phyloP scores from a whole-genome alignment of 2,888 invertebrate genomes.

The Chymomyza fuscimana region DNA sequence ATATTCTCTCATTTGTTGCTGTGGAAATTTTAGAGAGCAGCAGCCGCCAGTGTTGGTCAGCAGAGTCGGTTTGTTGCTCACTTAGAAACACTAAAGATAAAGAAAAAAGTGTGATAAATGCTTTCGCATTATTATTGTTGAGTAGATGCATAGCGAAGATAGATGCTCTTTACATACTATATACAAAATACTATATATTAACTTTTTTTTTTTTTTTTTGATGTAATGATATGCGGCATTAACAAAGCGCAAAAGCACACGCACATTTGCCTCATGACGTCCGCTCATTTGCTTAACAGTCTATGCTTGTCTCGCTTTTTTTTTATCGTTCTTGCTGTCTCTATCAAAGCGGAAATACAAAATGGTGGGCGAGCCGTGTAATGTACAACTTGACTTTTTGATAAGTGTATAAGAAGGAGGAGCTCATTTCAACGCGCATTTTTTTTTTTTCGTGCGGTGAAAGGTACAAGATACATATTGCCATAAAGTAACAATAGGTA shows the following conservation, averaged over 20 bases:
- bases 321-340: not conserved
- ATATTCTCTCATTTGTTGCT: slow-evolving; percentile 34
- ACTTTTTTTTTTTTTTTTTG: slow-evolving; percentile 35
- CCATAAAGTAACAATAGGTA: not conserved
- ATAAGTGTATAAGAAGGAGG: not conserved
- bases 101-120: slow-evolving; percentile 62
- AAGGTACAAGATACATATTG: not conserved
- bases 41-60: slow-evolving; percentile 40
- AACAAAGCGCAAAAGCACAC: slow-evolving; percentile 54
- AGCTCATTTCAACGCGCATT: not conserved
- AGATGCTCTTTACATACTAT: slow-evolving; percentile 13
- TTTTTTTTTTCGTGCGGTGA: not conserved
- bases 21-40: slow-evolving; percentile 64
- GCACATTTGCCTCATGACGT: slow-evolving; percentile 38
- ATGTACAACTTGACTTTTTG: not conserved
- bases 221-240: slow-evolving; percentile 66
- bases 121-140: slow-evolving; percentile 61
- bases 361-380: not conserved
- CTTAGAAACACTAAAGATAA: slow-evolving; percentile 1
- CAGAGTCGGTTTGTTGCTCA: not conserved
- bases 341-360: not conserved
- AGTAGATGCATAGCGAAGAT: slow-evolving; percentile 28
- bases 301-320: not conserved
- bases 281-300: slow-evolving; percentile 42
- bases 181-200: slow-evolving; percentile 16